Conservation (phyloP, 2,888 invertebrate genomes). For the Cantharis rustica region DNA sequence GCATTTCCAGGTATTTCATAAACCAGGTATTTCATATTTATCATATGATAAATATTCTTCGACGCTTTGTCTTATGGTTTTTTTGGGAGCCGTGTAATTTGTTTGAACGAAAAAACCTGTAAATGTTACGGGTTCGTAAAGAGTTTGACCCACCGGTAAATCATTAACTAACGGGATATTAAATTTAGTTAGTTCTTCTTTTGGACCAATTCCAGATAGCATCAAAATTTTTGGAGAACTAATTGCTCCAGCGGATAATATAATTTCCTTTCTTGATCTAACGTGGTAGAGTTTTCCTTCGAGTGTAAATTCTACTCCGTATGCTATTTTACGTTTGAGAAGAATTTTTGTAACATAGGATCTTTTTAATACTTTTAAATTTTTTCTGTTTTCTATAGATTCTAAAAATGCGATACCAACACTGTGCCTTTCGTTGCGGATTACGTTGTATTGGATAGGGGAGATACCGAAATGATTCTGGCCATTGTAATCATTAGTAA, state of each 20-base stretch:
- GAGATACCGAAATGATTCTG: slow-evolving; percentile 65
- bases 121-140: neutral
- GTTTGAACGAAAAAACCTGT: neutral
- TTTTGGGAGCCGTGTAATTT: neutral
- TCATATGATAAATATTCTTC: neutral
- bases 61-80: neutral
- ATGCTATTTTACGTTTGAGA: neutral
- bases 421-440: slow-evolving; percentile 66
- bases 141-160: neutral
- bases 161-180: neutral
- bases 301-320: neutral
- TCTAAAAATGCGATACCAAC: slow-evolving; percentile 60
- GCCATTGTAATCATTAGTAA: slow-evolving; percentile 68
- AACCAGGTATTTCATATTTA: slow-evolving; percentile 58
- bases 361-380: slow-evolving; percentile 70
- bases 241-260: slow-evolving; percentile 78
- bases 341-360: slow-evolving; percentile 64
- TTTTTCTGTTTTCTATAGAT: slow-evolving; percentile 69
- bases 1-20: slow-evolving; percentile 60
- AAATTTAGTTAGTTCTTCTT: neutral
- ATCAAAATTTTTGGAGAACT: slow-evolving; percentile 81
- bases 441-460: slow-evolving; percentile 67
- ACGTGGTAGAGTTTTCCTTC: neutral
- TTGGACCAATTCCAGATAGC: slow-evolving; percentile 63
- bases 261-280: slow-evolving; percentile 71